Evolutionary conservation across 2,797 vertebrate genomes (phyloP).

Genomic region (Parauchenoglanis ngamensis): DNA sequence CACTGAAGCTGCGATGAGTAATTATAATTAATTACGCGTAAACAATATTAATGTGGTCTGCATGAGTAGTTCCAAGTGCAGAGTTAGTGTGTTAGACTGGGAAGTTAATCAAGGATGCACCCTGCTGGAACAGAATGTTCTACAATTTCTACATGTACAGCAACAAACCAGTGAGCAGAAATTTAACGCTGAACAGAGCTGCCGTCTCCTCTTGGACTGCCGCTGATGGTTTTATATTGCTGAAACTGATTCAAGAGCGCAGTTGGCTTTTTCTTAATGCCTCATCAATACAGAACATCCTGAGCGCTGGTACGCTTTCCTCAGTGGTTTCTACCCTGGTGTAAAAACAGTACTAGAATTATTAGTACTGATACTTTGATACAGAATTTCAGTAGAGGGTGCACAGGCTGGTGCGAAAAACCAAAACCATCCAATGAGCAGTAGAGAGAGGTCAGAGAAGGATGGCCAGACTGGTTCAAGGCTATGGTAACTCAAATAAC

Average conservation of each 20-base stretch:
- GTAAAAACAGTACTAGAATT: not conserved
- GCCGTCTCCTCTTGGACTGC: not conserved
- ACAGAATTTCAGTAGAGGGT: not conserved
- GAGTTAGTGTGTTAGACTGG: not conserved
- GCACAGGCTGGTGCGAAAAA: not conserved
- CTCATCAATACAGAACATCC: not conserved
- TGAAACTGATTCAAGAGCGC: not conserved
- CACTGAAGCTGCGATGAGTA: not conserved
- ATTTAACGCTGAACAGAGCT: not conserved
- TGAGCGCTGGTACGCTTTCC: not conserved
- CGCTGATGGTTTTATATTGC: not conserved
- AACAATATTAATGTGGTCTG: no score
- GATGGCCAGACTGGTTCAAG: not conserved
- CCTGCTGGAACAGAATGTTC: not conserved
- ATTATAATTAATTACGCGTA: not conserved
- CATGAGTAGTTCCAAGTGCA: not conserved
- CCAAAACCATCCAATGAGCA: not conserved
- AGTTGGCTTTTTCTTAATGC: not conserved
- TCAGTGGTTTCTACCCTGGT: not conserved
- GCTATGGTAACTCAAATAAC: not conserved
- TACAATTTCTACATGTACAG: not conserved
- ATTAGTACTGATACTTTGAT: not conserved
- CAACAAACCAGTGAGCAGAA: not conserved
- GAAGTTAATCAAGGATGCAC: not conserved
- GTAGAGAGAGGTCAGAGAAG: not conserved